These are phyloP conservation scores for Odontocolon sp. DNA, from an alignment of 2,888 invertebrate species.

Conservation along the genomic window DNA sequence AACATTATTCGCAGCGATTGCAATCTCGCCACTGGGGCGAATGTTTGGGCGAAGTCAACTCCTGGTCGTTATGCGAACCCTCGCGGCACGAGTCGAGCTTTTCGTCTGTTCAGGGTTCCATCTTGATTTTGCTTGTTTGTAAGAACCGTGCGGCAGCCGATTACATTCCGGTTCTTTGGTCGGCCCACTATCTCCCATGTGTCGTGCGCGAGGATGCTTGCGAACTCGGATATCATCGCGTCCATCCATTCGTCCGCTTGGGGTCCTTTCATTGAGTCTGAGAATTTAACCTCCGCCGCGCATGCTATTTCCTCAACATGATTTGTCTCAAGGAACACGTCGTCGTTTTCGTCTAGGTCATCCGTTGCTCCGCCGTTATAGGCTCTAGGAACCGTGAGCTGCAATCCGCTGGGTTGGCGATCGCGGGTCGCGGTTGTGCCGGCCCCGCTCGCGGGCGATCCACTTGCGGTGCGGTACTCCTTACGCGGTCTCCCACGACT, in stretches of 20 bases:
- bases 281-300: conserved; percentile 27
- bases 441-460: background rate
- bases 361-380: too few species aligned
- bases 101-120: conserved; percentile 54
- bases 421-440: too few species aligned
- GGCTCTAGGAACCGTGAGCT: too few species aligned
- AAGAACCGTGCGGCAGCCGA: conserved; percentile 49
- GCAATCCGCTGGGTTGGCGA: too few species aligned
- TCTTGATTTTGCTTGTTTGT: conserved; percentile 53
- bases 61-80: conserved; percentile 60
- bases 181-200: conserved; percentile 63
- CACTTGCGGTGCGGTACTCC: conserved; percentile 22
- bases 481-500: conserved; percentile 49
- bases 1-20: conserved; percentile 60
- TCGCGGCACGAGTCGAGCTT: conserved; percentile 59
- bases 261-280: conserved; percentile 47
- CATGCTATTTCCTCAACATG: conserved; percentile 17
- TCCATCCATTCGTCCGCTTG: conserved; percentile 54
- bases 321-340: conserved; percentile 6
- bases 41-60: conserved; percentile 59
- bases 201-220: conserved; percentile 56
- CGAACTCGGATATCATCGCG: conserved; percentile 59
- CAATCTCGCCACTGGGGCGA: conserved; percentile 56
- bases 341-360: background rate
- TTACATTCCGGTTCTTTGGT: conserved; percentile 29